A percentile compares a stretch with the other conserved stretches of the same genome.
These are phyloP conservation scores for Pandion haliaetus DNA, from an alignment of 2,113 vertebrate species.

Conservation along the genomic window DNA sequence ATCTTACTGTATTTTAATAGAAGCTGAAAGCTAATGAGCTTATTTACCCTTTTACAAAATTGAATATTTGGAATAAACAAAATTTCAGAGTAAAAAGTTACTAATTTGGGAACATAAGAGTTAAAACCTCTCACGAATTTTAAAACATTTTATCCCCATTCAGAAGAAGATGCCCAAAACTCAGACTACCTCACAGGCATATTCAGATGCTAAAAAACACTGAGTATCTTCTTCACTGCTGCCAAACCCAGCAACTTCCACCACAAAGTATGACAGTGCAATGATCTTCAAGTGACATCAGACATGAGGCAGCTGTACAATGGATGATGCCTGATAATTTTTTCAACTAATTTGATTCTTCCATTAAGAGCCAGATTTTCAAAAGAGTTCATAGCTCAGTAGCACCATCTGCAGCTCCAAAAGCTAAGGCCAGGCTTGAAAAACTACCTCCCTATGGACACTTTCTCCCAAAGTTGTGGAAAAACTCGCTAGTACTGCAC, in stretches of 20 bases:
- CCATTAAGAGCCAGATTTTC: not conserved
- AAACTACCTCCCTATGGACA: not conserved
- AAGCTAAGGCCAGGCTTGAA: not conserved
- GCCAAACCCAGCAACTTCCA: not conserved
- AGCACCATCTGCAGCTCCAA: conserved; percentile 43
- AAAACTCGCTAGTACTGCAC: not conserved
- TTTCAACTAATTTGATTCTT: conserved; percentile 6
- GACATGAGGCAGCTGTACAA: not conserved
- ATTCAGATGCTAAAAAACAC: not conserved
- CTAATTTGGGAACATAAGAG: not conserved
- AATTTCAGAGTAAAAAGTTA: not conserved
- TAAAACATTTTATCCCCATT: not conserved
- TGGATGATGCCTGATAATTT: not conserved
- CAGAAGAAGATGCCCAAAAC: not conserved
- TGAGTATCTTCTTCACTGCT: not conserved
- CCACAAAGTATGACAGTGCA: not conserved
- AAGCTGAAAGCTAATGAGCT: not conserved
- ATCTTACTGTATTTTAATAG: not conserved
- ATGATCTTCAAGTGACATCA: not conserved
- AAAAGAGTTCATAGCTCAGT: not conserved
- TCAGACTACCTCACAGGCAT: not conserved
- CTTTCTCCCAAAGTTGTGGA: not conserved
- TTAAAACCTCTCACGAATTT: not conserved
- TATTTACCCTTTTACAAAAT: not conserved
- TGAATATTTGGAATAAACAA: not conserved